Conservation (phyloP, 2,113 vertebrate genomes). For the Zootoca vivipara region DNA sequence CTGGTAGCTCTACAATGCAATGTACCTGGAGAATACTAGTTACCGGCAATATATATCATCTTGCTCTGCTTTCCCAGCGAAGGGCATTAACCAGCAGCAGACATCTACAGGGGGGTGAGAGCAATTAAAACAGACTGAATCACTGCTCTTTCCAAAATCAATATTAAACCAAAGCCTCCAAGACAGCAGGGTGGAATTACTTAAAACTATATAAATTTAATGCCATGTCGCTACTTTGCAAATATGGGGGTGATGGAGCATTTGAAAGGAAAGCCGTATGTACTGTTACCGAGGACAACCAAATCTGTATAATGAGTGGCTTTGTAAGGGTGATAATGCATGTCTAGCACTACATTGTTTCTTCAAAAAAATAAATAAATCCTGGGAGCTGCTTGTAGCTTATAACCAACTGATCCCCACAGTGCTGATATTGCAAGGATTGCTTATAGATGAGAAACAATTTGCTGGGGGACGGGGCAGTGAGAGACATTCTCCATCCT, state of each 20-base stretch:
- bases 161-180: neutral
- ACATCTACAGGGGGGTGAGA: neutral
- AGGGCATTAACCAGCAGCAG: neutral
- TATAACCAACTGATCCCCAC: neutral
- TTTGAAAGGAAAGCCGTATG: neutral
- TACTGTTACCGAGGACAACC: neutral
- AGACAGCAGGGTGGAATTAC: neutral
- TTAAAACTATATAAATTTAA: neutral
- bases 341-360: neutral
- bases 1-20: slow-evolving; percentile 9
- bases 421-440: neutral
- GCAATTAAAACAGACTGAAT: neutral
- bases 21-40: neutral
- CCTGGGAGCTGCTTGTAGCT: neutral
- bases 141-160: slow-evolving; percentile 16
- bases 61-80: neutral
- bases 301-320: neutral
- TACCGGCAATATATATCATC: neutral
- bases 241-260: neutral
- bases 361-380: no score
- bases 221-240: neutral
- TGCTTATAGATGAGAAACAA: neutral
- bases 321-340: neutral
- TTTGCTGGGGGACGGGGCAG: neutral
- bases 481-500: neutral